Evolutionary conservation across 1,140 invertebrate genomes (phyloP).

Genomic region (Zophobas atratus): DNA sequence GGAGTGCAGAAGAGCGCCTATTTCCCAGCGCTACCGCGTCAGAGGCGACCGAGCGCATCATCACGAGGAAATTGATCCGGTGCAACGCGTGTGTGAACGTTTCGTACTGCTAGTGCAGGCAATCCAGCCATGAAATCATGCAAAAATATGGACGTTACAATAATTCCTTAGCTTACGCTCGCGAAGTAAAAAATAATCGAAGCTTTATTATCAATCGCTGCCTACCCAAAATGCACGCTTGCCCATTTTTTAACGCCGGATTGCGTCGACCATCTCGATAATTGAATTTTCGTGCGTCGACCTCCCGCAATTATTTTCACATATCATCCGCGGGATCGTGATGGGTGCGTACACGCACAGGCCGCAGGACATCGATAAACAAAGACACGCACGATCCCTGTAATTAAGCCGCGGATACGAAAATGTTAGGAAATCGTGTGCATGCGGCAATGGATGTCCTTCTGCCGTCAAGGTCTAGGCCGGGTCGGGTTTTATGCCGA

Average conservation of each 20-base stretch:
- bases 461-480: slow-evolving; percentile 12
- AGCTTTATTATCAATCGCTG: no score
- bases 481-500: neutral
- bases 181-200: no score
- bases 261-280: neutral
- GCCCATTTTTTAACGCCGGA: no score
- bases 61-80: slow-evolving; percentile 7
- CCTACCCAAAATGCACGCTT: no score
- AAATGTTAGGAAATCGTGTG: slow-evolving; percentile 11
- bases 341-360: slow-evolving; percentile 25
- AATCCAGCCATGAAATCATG: no score
- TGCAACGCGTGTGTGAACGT: slow-evolving; percentile 21
- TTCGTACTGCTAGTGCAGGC: neutral
- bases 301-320: slow-evolving; percentile 34
- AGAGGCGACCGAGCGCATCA: no score
- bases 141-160: no score
- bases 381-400: neutral
- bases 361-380: neutral
- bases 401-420: slow-evolving; percentile 14
- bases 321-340: slow-evolving; percentile 7
- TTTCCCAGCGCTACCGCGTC: no score
- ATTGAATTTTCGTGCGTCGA: slow-evolving; percentile 32
- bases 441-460: neutral
- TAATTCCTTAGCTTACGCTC: no score
- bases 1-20: neutral